Evolutionary conservation across 2,797 vertebrate species (phyloP), one percentile per base, ranked within the genome.

Genomic region (Onychomys leucogaster): DNA sequence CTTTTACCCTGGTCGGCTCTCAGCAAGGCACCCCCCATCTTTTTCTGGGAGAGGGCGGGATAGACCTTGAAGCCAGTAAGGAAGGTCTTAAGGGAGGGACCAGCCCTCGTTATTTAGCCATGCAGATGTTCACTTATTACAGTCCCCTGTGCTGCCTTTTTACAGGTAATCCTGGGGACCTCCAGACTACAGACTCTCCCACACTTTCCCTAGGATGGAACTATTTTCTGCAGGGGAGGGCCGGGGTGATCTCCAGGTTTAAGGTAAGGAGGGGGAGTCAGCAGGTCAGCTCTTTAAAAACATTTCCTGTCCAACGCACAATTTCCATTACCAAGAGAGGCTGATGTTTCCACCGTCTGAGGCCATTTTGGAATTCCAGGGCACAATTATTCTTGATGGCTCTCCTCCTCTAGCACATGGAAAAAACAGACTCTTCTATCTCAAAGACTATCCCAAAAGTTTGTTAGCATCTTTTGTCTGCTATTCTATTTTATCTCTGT

Each of bases 271-370:
- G 59, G 14, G 52, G 4, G 9, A 21, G 59, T 10, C 23, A 81
- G 37, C 84, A 34, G 77, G 27, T 55, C 41, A 34, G 55, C 17
- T 73, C 27, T 85, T 89, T 89, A 91, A 94, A 61, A 25, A 94
- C 17, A 75, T 80, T 89, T 95, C 67, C n/a, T 43, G 69, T n/a
- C 32, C n/a, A 78, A 78, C 2, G 2, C 75, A 95, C 83, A 95
- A 78, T 55, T 32, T 90, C 27, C 67, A 75, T 6, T 29, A 14
- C 85, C 49, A 63, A 86, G 84, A 94, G 46, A 32, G 23, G 32
- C 21, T 59, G 67, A n/a, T 77, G 63, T 12, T 23, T 67, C 23
- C 34, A 63, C 19, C 2, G 6, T 67, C 34, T 91, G n/a, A 5
- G 81, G 76, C 69, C 69, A n/a, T 81, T 94, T 29, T 69, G 83